Percentiles rank a stretch among this genome's conserved stretches.
Evolutionary conservation across 2,797 vertebrate species (phyloP).

Genomic region (Chaetophractus vellerosus): DNA sequence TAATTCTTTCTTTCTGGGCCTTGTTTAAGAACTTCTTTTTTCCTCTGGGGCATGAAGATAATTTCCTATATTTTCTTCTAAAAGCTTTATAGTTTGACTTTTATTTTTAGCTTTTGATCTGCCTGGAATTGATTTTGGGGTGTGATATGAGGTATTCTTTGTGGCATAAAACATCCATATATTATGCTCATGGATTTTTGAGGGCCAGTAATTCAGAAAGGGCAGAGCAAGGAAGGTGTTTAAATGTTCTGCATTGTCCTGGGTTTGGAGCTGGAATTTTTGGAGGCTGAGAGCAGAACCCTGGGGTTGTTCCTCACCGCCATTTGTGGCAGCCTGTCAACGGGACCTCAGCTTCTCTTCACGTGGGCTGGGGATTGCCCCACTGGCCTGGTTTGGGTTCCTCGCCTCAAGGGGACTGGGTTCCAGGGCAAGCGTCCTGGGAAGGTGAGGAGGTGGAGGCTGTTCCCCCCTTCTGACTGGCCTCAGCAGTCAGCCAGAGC

Average conservation of each 20-base stretch:
- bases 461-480: accelerated
- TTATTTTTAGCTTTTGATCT: neutral
- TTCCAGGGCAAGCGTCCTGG: too few species aligned
- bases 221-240: too few species aligned
- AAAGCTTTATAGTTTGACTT: neutral
- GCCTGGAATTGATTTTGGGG: neutral
- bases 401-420: neutral
- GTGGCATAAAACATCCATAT: neutral
- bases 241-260: accelerated
- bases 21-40: neutral
- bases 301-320: neutral
- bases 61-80: neutral
- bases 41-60: neutral
- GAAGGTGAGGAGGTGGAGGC: accelerated
- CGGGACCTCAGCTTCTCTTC: neutral
- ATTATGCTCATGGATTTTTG: neutral
- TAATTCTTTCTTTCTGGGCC: neutral
- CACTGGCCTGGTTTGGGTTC: neutral
- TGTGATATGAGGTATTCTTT: neutral
- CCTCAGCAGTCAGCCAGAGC: neutral
- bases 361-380: accelerated
- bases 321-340: neutral
- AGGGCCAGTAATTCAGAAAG: too few species aligned
- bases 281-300: neutral
- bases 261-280: neutral